Conservation (phyloP, 2,113 vertebrate genomes). For the Pedionomus torquatus region DNA sequence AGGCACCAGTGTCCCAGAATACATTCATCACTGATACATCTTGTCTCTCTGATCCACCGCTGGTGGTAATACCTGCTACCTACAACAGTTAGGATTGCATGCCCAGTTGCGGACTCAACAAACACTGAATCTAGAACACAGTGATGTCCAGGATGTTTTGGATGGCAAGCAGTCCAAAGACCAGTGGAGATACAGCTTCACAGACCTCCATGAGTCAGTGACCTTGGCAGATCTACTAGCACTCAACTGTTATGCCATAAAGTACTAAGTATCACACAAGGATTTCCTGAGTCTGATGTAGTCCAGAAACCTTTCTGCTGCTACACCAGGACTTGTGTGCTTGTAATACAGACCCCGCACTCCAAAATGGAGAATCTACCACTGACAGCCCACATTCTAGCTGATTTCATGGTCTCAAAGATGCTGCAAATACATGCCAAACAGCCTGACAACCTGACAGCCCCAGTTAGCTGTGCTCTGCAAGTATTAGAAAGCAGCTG, state of each 20-base stretch:
- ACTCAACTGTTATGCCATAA: not conserved
- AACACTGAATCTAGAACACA: not conserved
- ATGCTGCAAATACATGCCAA: not conserved
- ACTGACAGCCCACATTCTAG: not conserved
- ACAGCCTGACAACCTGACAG: too few species aligned
- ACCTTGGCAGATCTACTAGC: not conserved
- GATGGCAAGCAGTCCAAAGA: not conserved
- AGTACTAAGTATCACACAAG: not conserved
- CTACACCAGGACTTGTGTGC: not conserved
- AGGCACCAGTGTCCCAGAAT: not conserved
- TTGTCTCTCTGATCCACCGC: not conserved
- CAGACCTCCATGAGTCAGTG: not conserved
- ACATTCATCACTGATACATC: too few species aligned
- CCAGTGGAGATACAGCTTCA: not conserved
- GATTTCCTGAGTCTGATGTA: not conserved
- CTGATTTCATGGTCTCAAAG: not conserved
- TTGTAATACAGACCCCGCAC: fast-evolving
- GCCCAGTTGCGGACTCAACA: not conserved
- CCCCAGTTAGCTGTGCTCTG: fast-evolving
- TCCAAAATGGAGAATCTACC: not conserved
- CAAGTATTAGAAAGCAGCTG: not conserved
- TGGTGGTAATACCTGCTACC: not conserved
- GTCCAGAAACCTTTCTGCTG: not conserved
- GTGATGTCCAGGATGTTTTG: not conserved
- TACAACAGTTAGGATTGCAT: not conserved